Conservation (phyloP, 2,888 invertebrate species). For the Ganaspis brasiliensis region DNA sequence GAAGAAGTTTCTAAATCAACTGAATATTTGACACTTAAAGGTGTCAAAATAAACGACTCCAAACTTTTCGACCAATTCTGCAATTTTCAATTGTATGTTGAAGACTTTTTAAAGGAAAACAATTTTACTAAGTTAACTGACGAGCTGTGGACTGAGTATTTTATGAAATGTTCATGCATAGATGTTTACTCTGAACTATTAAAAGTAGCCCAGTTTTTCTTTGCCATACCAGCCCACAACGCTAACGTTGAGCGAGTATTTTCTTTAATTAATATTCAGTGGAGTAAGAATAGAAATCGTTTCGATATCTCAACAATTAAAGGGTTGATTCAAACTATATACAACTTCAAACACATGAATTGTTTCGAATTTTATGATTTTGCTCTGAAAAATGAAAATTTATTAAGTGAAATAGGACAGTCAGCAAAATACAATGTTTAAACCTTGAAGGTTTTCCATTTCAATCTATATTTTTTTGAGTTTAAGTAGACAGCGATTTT, state of each 20-base stretch:
- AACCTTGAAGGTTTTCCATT: too few species aligned
- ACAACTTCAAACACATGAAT: background rate
- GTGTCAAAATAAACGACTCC: slow-evolving; percentile 33
- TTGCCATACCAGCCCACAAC: too few species aligned
- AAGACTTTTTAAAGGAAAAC: background rate
- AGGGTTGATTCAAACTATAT: background rate
- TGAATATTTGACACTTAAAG: slow-evolving; percentile 35
- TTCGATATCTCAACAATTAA: background rate
- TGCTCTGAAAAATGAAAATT: background rate
- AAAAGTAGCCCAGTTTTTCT: too few species aligned
- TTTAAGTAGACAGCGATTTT: too few species aligned
- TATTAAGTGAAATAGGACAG: too few species aligned
- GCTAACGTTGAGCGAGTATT: background rate
- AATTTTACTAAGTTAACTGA: background rate
- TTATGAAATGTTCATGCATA: background rate
- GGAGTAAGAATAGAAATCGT: background rate
- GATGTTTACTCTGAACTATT: too few species aligned
- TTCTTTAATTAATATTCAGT: background rate
- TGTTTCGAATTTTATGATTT: background rate
- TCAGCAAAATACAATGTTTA: too few species aligned
- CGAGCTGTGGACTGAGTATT: background rate
- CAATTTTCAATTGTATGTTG: slow-evolving; percentile 37
- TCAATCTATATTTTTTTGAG: too few species aligned
- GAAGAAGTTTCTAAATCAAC: slow-evolving; percentile 26
- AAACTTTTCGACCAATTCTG: slow-evolving; percentile 50